Base-by-base conservation (phyloP, 1,140 invertebrate species). In the Dolichoris vasculosae region DNA sequence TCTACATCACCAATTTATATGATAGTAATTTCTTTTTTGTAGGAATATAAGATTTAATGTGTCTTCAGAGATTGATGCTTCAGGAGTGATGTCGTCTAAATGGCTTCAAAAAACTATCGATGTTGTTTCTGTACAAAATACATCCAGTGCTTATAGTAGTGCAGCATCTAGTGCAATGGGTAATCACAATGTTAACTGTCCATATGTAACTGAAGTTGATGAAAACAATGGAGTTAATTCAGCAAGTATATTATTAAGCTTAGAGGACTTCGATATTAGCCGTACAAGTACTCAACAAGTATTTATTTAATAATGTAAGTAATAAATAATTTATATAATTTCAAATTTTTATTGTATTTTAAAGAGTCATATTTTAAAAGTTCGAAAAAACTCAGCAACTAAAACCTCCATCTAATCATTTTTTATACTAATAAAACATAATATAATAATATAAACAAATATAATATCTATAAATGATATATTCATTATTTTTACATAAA, bases 191-290 rank as follows among this genome's bases (percentile, higher is more conserved):
- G 87, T 89, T 15, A 91, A 91, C 82, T 91, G 88, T 85, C 87
- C 90, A 75, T 93, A 92, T 86, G 81, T 91, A 67, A 87, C 88
- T 30, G 91, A 93, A 81, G 87, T 91, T 38, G 89, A 90, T 85
- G 89, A 91, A 86, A 88, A 90, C 17, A 90, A 90, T 79, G 89
- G 87, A 13, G 59, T 92, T 20, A 91, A 92, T 82, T 93, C 92
- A 23, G 92, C 92, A 20, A 93, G 92, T 85, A 92, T 93, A 89
- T 51, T 93, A 51, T 88, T 93, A 23, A 93, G 89, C 82, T 87
- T 93, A 81, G 92, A 93, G 87, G 93, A 93, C 83, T 93, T 93
- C 46, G 92, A 93, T 83, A 89, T 93, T 46, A 93, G 93, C 88
- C 89, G 91, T 73, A 90, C 92, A 11, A 93, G 92, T 85, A 83